Conservation (phyloP, 2,888 invertebrate genomes). For the Octonoba sinensis region DNA sequence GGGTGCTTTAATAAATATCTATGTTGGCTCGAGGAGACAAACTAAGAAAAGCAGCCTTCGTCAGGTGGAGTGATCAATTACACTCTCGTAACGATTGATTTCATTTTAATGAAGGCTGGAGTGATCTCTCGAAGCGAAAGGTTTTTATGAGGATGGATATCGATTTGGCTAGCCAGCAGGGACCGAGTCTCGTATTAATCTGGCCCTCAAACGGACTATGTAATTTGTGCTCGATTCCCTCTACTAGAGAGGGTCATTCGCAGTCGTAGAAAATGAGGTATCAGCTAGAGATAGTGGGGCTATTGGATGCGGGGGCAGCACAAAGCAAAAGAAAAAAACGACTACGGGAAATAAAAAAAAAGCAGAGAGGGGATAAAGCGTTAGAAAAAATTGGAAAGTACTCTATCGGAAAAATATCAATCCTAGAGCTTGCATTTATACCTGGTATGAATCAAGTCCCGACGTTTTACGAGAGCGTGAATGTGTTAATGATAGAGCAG, state of each 20-base stretch:
- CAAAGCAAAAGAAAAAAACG: conserved; percentile 17
- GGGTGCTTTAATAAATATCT: too few species aligned
- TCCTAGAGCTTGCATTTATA: conserved; percentile 36
- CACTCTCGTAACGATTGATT: conserved; percentile 7
- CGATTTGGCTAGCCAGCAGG: conserved; percentile 5
- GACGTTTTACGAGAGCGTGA: conserved; percentile 43
- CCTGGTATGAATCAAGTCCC: conserved; percentile 33
- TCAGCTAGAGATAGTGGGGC: conserved; percentile 35
- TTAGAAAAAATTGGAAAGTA: conserved; percentile 23
- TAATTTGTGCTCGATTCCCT: conserved; percentile 42
- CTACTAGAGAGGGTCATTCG: conserved; percentile 34
- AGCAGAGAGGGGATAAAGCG: conserved; percentile 3
- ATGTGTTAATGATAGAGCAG: conserved; percentile 56
- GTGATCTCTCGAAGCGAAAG: conserved; percentile 12
- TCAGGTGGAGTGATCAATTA: too few species aligned
- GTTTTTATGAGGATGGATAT: conserved; percentile 8
- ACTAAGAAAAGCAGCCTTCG: too few species aligned
- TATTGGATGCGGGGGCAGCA: conserved; percentile 22
- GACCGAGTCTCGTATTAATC: conserved; percentile 23
- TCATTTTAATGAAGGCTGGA: conserved; percentile 19
- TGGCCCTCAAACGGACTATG: conserved; percentile 16
- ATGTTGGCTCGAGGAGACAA: too few species aligned
- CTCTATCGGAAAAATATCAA: conserved; percentile 49
- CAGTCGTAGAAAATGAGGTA: conserved; percentile 59
- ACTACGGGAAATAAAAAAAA: conserved; percentile 16